Evolutionary conservation across 2,888 invertebrate genomes (phyloP).

Genomic region (Isotomurus palustris): DNA sequence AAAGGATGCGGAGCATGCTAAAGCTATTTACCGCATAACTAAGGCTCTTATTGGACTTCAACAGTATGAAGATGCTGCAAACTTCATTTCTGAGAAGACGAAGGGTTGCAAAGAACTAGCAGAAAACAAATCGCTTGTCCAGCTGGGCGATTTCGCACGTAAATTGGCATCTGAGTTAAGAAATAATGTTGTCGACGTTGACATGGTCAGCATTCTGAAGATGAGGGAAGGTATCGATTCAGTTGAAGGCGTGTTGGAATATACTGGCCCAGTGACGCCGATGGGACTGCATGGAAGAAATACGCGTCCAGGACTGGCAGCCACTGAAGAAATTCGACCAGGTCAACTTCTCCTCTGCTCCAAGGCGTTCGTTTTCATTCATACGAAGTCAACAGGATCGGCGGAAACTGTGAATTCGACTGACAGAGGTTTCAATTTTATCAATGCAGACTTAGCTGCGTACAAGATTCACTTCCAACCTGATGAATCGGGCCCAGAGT

Average conservation of each 20-base stretch:
- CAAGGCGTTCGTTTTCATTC: constrained; percentile 11
- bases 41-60: neutral
- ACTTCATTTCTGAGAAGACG: neutral
- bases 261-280: constrained; percentile 8
- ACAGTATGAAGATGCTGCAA: neutral
- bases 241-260: constrained; percentile 14
- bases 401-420: neutral
- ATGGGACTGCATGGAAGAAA: neutral
- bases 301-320: constrained; percentile 12
- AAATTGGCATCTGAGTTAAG: neutral
- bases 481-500: neutral
- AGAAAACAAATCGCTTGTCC: neutral
- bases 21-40: neutral
- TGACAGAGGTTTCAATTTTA: too few relatives aligned
- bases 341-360: constrained; percentile 12
- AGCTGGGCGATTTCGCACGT: neutral
- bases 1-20: neutral
- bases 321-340: neutral
- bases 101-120: neutral
- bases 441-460: too few relatives aligned
- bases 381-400: too few relatives aligned
- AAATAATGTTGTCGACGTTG: neutral
- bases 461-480: neutral
- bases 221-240: too few relatives aligned
- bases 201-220: neutral